A percentile compares a stretch with the other conserved stretches of the same genome.
phyloP scores from a whole-genome alignment of 2,797 vertebrate species.

The Sebastes trivittatus region DNA sequence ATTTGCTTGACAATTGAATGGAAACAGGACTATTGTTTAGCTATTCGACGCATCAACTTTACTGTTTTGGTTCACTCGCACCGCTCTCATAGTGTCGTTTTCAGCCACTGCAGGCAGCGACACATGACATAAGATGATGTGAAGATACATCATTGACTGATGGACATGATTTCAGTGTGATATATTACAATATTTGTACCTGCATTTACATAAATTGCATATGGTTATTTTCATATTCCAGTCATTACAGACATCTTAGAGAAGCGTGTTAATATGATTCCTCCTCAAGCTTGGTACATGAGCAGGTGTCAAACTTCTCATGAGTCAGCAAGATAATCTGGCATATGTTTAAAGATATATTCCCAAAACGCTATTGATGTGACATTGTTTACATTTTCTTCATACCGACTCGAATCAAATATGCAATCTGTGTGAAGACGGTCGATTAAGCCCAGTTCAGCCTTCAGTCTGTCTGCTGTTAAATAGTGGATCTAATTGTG shows the following conservation, averaged over 20 bases:
- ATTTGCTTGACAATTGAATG: too few relatives aligned
- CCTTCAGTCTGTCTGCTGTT: neutral
- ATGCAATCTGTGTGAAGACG: neutral
- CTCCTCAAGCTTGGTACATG: too few relatives aligned
- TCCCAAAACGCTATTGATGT: neutral
- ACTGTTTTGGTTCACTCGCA: too few relatives aligned
- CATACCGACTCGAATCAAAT: neutral
- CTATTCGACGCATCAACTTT: too few relatives aligned
- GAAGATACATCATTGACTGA: accelerated
- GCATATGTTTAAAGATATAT: neutral
- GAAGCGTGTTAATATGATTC: too few relatives aligned
- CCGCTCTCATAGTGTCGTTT: too few relatives aligned
- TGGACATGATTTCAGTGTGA: neutral
- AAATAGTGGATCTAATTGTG: slow-evolving; percentile 20
- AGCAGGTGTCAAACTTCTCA: neutral
- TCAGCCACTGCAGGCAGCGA: too few relatives aligned
- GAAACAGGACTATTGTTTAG: too few relatives aligned
- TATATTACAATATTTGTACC: neutral
- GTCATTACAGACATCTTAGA: neutral
- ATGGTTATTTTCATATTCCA: neutral
- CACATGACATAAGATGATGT: accelerated
- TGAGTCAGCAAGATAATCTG: neutral
- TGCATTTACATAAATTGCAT: neutral
- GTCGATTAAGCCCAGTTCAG: neutral
- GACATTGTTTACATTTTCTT: neutral